phyloP scores from a whole-genome alignment of 2,888 invertebrate genomes.

The Volucella bombylans region DNA sequence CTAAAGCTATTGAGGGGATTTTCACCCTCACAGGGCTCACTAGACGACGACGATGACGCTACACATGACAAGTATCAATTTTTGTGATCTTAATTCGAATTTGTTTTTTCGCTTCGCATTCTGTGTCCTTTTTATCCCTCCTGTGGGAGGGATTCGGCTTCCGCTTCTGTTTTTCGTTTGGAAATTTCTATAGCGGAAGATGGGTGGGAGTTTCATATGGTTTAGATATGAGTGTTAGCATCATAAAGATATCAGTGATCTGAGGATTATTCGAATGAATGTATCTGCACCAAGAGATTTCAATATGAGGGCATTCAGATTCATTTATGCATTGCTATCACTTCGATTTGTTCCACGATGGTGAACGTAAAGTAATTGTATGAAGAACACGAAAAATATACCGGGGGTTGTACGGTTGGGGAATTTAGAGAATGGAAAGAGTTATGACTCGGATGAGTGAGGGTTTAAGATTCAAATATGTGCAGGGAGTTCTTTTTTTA shows the following conservation, averaged over 20 bases:
- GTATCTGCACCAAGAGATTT: conserved; percentile 32
- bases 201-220: conserved; percentile 53
- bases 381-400: too few species aligned
- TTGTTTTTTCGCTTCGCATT: conserved; percentile 54
- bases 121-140: conserved; percentile 53
- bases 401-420: too few species aligned
- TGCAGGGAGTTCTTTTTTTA: too few species aligned
- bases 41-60: too few species aligned
- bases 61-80: conserved; percentile 69
- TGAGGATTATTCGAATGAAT: conserved; percentile 56
- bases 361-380: not conserved
- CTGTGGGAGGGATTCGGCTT: not conserved
- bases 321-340: conserved; percentile 68
- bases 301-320: conserved; percentile 61
- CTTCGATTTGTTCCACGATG: conserved; percentile 3
- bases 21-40: conserved; percentile 44
- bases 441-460: too few species aligned
- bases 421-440: too few species aligned
- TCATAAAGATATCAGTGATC: conserved; percentile 56
- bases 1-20: conserved; percentile 64
- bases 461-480: too few species aligned
- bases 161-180: conserved; percentile 4
- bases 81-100: conserved; percentile 70
- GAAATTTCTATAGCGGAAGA: conserved; percentile 20
- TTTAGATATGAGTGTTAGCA: conserved; percentile 54